Evolutionary conservation across 2,113 vertebrate species (phyloP), one percentile per base, ranked within the genome.

Genomic region (Myiozetetes cayanensis): DNA sequence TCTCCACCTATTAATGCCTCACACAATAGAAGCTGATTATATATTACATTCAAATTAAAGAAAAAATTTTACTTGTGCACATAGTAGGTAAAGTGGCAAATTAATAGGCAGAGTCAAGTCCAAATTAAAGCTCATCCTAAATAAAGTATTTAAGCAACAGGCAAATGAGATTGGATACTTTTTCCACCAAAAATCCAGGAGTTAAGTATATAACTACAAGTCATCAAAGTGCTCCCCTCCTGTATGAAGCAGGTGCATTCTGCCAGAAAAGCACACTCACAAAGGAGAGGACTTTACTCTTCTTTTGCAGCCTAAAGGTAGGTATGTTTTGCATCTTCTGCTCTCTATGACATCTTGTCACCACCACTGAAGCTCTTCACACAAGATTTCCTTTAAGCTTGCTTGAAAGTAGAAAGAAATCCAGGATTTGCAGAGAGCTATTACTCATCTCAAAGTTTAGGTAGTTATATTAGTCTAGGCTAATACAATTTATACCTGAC

Each of bases 1-100:
- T 0, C 0, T 46, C 15, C 11, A 23, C 9, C 6, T 76, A 52
- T n/a, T 78, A 77, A 89, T 0, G 1, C 15, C 62, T 41, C 20
- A 63, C 55, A 46, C 1, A 3, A 84, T 0, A 68, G 24, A 82
- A 75, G 35, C 2, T 50, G 28, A 81, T 66, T 85, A 12, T 49
- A 22, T 3, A 71, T 18, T 31, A 67, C 8, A 63, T 9, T 9
- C 27, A 62, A 71, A 85, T 37, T 13, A 62, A 31, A 68, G 1
- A 3, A 8, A 16, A 70, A 49, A 5, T 18, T 91, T 63, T 75
- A 74, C 25, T 37, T 63, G 5, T 25, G 90, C 14, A 58, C 4
- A 18, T 2, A 7, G 1, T 5, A 66, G 17, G 5, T 41, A 28
- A 78, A 41, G 11, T 5, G 9, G 25, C 11, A 71, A 82, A 81